Percentiles rank a stretch among this genome's conserved stretches.
phyloP scores from a whole-genome alignment of 2,113 vertebrate genomes.

The Poecile atricapillus region DNA sequence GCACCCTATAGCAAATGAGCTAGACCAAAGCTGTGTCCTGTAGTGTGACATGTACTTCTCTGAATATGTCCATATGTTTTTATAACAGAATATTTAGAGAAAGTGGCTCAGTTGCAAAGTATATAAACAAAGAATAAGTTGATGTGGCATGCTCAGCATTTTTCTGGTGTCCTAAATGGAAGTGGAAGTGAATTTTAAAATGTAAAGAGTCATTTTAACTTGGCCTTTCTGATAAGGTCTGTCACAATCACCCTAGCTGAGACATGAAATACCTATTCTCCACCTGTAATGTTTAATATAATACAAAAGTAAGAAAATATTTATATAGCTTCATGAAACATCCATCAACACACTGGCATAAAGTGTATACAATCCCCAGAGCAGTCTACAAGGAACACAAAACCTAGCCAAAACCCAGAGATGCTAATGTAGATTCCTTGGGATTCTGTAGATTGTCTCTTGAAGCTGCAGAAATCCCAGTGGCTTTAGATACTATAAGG shows the following conservation, averaged over 20 bases:
- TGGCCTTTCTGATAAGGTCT: not conserved
- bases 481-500: not conserved
- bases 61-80: not conserved
- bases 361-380: conserved; percentile 32
- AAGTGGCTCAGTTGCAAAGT: not conserved
- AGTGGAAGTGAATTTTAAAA: conserved; percentile 16
- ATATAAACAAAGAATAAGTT: not conserved
- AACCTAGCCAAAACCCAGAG: conserved; percentile 2
- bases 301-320: conserved; percentile 30
- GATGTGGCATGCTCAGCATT: not conserved
- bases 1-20: not conserved
- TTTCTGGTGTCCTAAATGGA: not conserved
- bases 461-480: conserved; percentile 24
- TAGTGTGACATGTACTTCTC: not conserved
- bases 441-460: conserved; percentile 40
- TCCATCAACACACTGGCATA: not conserved
- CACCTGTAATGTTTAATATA: conserved; percentile 14
- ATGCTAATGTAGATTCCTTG: conserved; percentile 15
- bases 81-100: not conserved
- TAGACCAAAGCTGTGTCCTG: conserved; percentile 29
- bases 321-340: conserved; percentile 25
- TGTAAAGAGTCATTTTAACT: not conserved
- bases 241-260: not conserved
- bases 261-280: not conserved
- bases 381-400: not conserved